Evolutionary conservation across 2,113 vertebrate species (phyloP).

Genomic region (Tyrannus savana): DNA sequence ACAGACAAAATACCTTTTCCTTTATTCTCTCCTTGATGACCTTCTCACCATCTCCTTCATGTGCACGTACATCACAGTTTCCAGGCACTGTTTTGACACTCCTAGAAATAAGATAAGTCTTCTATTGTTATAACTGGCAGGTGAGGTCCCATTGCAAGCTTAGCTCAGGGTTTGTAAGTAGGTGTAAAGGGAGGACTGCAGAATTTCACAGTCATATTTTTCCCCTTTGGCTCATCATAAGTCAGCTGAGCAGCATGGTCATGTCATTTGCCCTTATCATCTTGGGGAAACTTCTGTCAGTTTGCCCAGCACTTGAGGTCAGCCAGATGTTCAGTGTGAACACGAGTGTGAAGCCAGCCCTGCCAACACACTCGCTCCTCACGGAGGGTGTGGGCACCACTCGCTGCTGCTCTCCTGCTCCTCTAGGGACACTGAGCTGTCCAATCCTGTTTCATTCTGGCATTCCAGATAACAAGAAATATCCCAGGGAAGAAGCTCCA

Average conservation of each 20-base stretch:
- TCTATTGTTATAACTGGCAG: background rate
- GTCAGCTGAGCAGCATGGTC: background rate
- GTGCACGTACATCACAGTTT: background rate
- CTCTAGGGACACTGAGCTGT: background rate
- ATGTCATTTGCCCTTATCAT: background rate
- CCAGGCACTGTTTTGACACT: background rate
- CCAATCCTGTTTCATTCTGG: fast-evolving
- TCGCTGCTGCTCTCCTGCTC: background rate
- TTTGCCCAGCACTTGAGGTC: background rate
- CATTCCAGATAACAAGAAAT: background rate
- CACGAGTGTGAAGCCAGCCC: background rate
- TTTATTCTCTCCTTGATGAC: background rate
- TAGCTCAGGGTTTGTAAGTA: background rate
- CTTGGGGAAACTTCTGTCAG: background rate
- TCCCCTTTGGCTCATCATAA: background rate
- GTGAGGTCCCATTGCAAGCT: background rate
- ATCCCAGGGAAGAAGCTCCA: background rate
- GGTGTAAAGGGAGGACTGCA: background rate
- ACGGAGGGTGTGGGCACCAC: background rate
- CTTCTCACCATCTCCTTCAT: background rate
- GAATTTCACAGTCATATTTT: background rate
- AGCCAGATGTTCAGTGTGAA: background rate
- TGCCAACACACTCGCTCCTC: background rate
- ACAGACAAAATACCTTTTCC: background rate
- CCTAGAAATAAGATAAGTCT: background rate